These are phyloP conservation scores for Apamea crenata DNA, from an alignment of 2,888 invertebrate species.

Conservation along the genomic window DNA sequence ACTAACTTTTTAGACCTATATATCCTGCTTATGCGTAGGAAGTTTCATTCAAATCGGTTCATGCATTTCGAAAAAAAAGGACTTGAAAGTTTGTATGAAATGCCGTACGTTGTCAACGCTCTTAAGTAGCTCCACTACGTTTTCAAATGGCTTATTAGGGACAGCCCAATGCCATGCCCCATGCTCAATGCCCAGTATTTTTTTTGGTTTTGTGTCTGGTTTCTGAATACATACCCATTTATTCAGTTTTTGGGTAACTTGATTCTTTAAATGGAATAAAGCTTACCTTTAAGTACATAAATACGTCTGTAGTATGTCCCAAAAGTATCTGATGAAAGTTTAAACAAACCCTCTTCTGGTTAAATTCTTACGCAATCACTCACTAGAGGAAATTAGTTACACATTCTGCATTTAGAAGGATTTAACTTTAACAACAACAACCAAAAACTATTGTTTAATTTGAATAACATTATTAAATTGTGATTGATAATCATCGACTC, in stretches of 20 bases:
- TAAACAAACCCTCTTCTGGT: not conserved
- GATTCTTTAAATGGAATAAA: not conserved
- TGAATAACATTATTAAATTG: not conserved
- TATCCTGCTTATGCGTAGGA: no score
- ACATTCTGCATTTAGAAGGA: not conserved
- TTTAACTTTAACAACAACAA: no score
- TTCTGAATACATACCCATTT: not conserved
- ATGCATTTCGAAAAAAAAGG: no score
- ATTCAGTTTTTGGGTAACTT: not conserved
- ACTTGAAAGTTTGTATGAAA: no score
- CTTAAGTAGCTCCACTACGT: slow-evolving; percentile 24
- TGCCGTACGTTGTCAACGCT: no score
- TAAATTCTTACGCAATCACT: not conserved
- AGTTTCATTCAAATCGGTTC: no score
- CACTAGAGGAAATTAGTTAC: not conserved
- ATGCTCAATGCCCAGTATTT: no score
- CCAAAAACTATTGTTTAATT: not conserved
- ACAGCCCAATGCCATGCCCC: not conserved
- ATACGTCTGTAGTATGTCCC: not conserved
- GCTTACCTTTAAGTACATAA: not conserved
- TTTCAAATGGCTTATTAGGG: slow-evolving; percentile 40
- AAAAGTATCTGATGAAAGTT: not conserved
- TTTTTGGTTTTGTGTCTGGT: not conserved
- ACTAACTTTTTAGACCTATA: no score
- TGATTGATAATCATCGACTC: not conserved